Evolutionary conservation across 1,140 invertebrate genomes (phyloP).

Genomic region (Scaptodrosophila lebanonensis): DNA sequence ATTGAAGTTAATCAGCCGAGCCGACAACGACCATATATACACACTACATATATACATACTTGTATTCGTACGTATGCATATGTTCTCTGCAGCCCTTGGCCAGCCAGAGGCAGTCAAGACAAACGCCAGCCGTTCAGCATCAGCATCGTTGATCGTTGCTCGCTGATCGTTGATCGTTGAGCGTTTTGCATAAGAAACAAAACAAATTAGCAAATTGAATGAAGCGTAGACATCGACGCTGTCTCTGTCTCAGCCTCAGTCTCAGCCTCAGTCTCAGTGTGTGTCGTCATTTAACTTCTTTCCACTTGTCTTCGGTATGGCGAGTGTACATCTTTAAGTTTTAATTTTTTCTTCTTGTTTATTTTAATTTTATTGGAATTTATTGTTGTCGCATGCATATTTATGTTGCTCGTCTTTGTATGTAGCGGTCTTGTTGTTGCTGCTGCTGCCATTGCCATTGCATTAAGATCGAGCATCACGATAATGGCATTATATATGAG

Average conservation of each 20-base stretch:
- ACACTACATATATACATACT: too few species aligned
- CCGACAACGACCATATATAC: too few species aligned
- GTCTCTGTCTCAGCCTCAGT: conserved; percentile 31
- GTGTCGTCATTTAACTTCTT: background rate
- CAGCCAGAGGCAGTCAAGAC: too few species aligned
- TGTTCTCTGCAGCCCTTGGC: too few species aligned
- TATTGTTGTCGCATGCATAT: conserved; percentile 40
- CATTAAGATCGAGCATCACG: conserved; percentile 31
- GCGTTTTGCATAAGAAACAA: conserved; percentile 12
- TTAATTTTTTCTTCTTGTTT: conserved; percentile 23
- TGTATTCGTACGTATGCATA: too few species aligned
- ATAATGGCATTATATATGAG: background rate
- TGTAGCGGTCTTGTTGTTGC: background rate
- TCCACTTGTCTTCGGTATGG: conserved; percentile 12
- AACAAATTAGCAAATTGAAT: conserved; percentile 57
- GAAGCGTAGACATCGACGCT: conserved; percentile 21
- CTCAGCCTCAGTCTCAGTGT: conserved; percentile 16
- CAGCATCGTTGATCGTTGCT: conserved; percentile 49
- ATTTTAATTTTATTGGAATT: conserved; percentile 63
- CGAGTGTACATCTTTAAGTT: too few species aligned
- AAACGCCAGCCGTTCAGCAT: too few species aligned
- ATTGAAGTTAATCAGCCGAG: conserved; percentile 73
- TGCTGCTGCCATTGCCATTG: conserved; percentile 5
- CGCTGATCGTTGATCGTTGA: conserved; percentile 37
- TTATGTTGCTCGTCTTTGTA: conserved; percentile 20